Evolutionary conservation across 2,797 vertebrate genomes (phyloP), one percentile per base, ranked within the genome.

Genomic region (Crocidura indochinensis): DNA sequence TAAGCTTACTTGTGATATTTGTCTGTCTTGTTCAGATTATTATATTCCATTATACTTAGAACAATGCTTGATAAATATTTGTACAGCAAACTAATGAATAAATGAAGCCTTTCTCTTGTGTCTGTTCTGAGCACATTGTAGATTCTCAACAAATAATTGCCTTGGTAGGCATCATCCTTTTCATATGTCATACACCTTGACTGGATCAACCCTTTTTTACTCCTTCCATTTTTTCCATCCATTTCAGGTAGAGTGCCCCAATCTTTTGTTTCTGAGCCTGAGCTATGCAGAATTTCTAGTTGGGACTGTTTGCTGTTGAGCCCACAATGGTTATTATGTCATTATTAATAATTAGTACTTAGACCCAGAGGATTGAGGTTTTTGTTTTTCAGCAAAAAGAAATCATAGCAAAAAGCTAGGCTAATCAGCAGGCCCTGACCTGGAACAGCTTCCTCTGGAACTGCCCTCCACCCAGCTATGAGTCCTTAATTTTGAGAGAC

Each of bases 301-400:
- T 90, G 88, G 91, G 91, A 92, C 94, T 96, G 95, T 96, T 94
- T 91, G 88, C 93, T 94, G 92, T 94, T 94, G 93, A 62, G 94
- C 77, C 93, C 56, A 96, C 94, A 93, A 75, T 84, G 64, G 80
- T 96, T 95, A 96, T 96, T 97, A 96, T 97, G 94, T 94, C 92
- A 95, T 96, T 96, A 95, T 49, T 95, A 69, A 62, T 96, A 95
- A 97, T 97, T 97, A 97, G 96, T 90, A 92, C 51, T 89, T 93
- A 91, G 95, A 84, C 91, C 75, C 90, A 94, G 83, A 93, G 77
- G 81, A 92, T 90, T 20, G 72, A 92, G 92, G 69, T 90, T 96
- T 96, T 83, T 88, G 87, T 95, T 91, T 96, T 88, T 93, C 87
- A 95, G 96, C 90, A 91, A 88, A 95, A 96, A 96, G 90, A 95